Evolutionary conservation across 1,140 invertebrate species (phyloP), one percentile per base, ranked within the genome.

Genomic region (Drosophila bocki): DNA sequence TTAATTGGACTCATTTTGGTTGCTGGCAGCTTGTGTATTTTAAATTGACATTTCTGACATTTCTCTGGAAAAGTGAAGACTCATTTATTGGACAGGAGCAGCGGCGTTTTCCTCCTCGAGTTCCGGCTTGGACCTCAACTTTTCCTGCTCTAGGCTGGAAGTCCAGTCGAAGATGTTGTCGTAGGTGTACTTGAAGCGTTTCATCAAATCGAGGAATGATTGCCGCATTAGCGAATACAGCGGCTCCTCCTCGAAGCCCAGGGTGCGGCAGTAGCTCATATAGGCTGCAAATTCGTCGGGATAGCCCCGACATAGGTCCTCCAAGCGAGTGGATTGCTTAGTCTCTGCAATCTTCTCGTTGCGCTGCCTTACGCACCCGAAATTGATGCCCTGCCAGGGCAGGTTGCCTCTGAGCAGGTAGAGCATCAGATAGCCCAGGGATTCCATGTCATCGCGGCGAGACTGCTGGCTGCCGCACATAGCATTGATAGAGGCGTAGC

Each of bases 131-230:
- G 1, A 6, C 4, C 42, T 17, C 3, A 13, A 2, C 6, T 9
- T 17, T 26, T 2, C 12, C 8, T 29, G 13, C 5, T 19, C 8
- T 6, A 13, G 7, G 92, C 99, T 98, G 81, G 99, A 94, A 95
- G 98, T 97, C 99, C 99, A 99, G 93, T 99, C 99, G 94, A 99
- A 99, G 71, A 97, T 97, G 94, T 98, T 99, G 94, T 99, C 99
- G 93, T 99, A 98, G 93, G 98, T 97, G 93, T 99, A 98, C 93
- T 99, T 99, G 74, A 99, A 95, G 62, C 98, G 99, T 85, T 98
- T 96, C 95, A 99, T 99, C 83, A 99, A 95, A 93, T 99, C 99
- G 78, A 97, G 96, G 95, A 91, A 91, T 70, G 97, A 94, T 93
- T 98, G 97, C 82, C 98, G 95, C 39, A 99, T 95, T 93, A 98